phyloP scores from a whole-genome alignment of 2,113 vertebrate genomes.

The Xenopus borealis region DNA sequence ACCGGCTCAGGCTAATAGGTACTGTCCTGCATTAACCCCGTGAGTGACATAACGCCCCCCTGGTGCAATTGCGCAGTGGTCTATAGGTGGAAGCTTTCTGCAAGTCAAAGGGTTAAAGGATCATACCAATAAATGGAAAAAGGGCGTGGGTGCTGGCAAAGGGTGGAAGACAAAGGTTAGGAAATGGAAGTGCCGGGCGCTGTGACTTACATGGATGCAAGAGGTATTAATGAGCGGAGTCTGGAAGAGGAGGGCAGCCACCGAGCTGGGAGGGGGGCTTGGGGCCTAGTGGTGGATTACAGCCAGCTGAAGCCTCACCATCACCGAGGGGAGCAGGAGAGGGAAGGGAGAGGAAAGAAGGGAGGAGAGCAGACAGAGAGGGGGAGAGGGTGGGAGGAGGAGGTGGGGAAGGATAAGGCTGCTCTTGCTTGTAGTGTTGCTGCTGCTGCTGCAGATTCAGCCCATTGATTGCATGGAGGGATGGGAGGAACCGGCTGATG shows the following conservation, averaged over 20 bases:
- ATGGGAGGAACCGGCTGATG: constrained; percentile 30
- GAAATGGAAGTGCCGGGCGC: not conserved
- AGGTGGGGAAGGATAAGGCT: constrained; percentile 40
- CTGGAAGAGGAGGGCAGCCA: constrained; percentile 35
- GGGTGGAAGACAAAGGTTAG: constrained; percentile 10
- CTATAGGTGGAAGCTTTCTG: not conserved
- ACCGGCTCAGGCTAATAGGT: not conserved
- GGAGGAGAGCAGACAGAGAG: constrained; percentile 7
- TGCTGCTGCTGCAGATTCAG: constrained; percentile 43
- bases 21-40: not conserved
- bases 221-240: constrained; percentile 38
- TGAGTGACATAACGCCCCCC: not conserved
- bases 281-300: constrained; percentile 45
- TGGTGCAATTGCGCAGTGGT: not conserved
- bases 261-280: not conserved
- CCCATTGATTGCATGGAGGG: constrained; percentile 45
- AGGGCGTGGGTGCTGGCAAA: constrained; percentile 2
- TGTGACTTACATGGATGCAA: constrained; percentile 40
- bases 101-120: not conserved
- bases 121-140: not conserved
- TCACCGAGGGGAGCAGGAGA: constrained; percentile 45
- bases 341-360: constrained; percentile 45
- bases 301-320: constrained; percentile 46
- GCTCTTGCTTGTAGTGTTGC: constrained; percentile 28
- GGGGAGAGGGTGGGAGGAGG: constrained; percentile 23